Conservation (phyloP, 2,113 vertebrate species). For the Zingel zingel region DNA sequence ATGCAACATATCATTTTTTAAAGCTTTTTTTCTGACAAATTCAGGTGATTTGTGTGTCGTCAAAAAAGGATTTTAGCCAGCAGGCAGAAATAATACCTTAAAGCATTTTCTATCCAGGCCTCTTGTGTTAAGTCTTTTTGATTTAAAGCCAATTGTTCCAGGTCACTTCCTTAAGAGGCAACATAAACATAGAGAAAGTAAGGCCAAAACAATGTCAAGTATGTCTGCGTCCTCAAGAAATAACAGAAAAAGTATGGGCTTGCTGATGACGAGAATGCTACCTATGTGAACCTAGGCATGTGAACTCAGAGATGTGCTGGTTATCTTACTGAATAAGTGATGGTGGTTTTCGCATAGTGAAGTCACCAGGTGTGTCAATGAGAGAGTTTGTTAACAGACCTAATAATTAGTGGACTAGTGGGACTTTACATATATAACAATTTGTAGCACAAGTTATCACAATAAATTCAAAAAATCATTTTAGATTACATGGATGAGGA, state of each 20-base stretch:
- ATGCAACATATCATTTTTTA: neutral
- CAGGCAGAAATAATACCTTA: constrained; percentile 18
- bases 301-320: neutral
- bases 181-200: constrained; percentile 83
- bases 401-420: neutral
- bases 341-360: neutral
- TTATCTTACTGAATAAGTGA: neutral
- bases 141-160: constrained; percentile 82
- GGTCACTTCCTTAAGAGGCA: constrained; percentile 85
- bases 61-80: neutral
- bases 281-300: neutral
- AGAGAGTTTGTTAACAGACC: neutral
- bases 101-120: constrained; percentile 17
- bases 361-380: neutral
- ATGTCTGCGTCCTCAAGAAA: constrained; percentile 78
- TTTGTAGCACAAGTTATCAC: neutral
- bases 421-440: neutral
- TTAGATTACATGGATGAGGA: neutral
- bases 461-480: neutral
- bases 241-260: constrained; percentile 42
- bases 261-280: neutral
- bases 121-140: constrained; percentile 60
- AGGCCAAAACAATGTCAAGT: constrained; percentile 85
- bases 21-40: too few species aligned
- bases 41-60: neutral